Evolutionary conservation across 2,113 vertebrate species (phyloP).

Genomic region (Okapia johnstoni): DNA sequence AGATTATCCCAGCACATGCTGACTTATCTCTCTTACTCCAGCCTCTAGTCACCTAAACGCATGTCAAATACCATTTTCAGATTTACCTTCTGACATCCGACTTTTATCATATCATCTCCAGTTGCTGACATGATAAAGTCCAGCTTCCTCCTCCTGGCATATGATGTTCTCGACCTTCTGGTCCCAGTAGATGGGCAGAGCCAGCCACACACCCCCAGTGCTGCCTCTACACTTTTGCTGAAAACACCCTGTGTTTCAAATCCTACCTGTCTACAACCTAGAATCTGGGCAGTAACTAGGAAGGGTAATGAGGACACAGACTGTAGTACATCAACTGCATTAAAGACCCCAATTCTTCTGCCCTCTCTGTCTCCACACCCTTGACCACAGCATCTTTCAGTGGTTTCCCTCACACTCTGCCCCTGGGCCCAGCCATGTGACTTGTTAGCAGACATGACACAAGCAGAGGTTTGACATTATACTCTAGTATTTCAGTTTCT

Average conservation of each 20-base stretch:
- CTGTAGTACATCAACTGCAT: fast-evolving
- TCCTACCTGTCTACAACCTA: background rate
- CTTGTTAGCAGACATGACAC: background rate
- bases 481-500: background rate
- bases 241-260: background rate
- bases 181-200: background rate
- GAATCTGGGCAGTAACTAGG: background rate
- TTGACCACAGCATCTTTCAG: background rate
- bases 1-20: background rate
- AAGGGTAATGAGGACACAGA: background rate
- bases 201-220: background rate
- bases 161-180: background rate
- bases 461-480: background rate
- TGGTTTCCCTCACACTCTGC: background rate
- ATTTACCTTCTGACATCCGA: background rate
- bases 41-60: background rate
- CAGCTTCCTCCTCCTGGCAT: background rate
- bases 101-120: background rate
- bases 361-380: background rate
- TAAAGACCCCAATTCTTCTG: background rate
- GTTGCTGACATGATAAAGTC: background rate
- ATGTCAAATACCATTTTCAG: background rate
- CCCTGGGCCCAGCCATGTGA: background rate
- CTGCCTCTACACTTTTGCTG: background rate
- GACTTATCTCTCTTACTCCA: background rate